phyloP scores from a whole-genome alignment of 2,888 invertebrate genomes.

The Ephialtes manifestator region DNA sequence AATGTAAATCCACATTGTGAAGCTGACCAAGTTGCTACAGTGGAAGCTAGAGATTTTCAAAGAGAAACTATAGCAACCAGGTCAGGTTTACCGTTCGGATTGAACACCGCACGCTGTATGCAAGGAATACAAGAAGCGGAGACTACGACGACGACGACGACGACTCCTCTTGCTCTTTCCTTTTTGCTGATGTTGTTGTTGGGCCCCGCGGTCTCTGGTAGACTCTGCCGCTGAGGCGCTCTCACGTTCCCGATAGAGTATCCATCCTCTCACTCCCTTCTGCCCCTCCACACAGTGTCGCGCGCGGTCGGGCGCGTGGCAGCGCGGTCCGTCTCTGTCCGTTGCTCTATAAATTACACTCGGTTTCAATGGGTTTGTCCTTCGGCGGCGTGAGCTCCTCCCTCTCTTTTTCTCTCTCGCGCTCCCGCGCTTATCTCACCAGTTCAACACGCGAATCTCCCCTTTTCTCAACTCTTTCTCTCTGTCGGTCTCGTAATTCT shows the following conservation, averaged over 20 bases:
- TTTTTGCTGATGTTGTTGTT: slow-evolving; percentile 39
- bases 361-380: slow-evolving; percentile 75
- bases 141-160: too few species aligned
- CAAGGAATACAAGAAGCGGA: not conserved
- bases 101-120: not conserved
- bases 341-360: slow-evolving; percentile 70
- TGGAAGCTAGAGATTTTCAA: not conserved
- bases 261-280: slow-evolving; percentile 56
- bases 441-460: slow-evolving; percentile 11
- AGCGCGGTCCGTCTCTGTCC: slow-evolving; percentile 66
- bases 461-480: not conserved
- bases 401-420: slow-evolving; percentile 42
- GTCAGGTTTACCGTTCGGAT: slow-evolving; percentile 11
- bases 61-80: not conserved
- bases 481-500: slow-evolving; percentile 8
- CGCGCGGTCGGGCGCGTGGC: slow-evolving; percentile 75
- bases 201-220: slow-evolving; percentile 8
- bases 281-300: slow-evolving; percentile 15
- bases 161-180: slow-evolving; percentile 10
- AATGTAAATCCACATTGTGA: not conserved
- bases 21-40: not conserved
- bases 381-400: slow-evolving; percentile 55
- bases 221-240: slow-evolving; percentile 47
- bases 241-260: slow-evolving; percentile 65
- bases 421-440: slow-evolving; percentile 8